Conservation (phyloP, 2,888 invertebrate genomes). For the Anthophora plumipes region DNA sequence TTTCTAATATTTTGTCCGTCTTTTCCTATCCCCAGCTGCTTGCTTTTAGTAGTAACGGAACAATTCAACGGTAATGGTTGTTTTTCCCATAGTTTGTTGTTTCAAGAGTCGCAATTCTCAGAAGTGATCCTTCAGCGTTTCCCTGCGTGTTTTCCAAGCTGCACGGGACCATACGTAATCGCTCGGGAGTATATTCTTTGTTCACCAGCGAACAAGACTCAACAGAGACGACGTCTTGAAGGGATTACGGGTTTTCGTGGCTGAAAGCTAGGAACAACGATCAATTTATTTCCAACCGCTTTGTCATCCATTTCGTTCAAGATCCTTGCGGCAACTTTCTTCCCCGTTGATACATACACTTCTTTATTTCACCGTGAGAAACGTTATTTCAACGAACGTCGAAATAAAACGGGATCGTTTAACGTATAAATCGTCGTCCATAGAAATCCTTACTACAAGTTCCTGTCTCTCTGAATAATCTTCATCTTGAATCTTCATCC, state of each 20-base stretch:
- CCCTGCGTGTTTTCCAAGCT: background rate
- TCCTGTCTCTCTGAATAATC: too few species aligned
- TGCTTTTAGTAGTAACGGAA: background rate
- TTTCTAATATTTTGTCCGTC: background rate
- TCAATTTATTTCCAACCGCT: conserved; percentile 47
- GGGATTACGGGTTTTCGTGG: conserved; percentile 33
- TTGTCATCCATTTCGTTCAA: conserved; percentile 33
- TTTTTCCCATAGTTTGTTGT: background rate
- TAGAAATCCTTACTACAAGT: too few species aligned
- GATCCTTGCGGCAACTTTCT: conserved; percentile 11
- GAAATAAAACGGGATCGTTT: too few species aligned
- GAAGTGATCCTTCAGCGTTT: conserved; percentile 13
- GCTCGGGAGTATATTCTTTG: conserved; percentile 23
- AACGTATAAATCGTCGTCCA: too few species aligned
- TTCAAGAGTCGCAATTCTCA: conserved; percentile 8
- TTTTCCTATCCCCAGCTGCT: background rate
- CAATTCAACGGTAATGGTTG: conserved; percentile 16
- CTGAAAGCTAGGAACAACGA: conserved; percentile 43
- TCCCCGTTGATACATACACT: conserved; percentile 4
- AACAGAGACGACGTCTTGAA: conserved; percentile 44
- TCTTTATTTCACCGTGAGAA: conserved; percentile 25
- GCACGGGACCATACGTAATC: conserved; percentile 31
- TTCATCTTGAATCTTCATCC: too few species aligned
- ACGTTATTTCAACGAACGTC: background rate
- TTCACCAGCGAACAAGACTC: conserved; percentile 2